Conservation (phyloP, 2,113 vertebrate species). For the Holacanthus passer region DNA sequence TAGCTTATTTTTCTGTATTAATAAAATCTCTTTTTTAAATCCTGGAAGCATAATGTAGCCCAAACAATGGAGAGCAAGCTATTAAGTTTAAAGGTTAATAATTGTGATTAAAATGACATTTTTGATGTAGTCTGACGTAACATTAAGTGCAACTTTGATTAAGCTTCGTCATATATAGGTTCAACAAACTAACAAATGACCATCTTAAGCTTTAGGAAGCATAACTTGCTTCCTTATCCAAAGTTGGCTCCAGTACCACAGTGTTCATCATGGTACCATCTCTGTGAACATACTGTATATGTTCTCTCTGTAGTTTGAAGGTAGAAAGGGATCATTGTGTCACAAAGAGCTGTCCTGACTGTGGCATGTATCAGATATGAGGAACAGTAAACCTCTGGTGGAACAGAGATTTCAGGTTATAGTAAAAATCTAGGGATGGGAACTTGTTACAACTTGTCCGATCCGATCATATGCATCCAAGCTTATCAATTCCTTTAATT, state of each 20-base stretch:
- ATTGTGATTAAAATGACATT: neutral
- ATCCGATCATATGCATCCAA: too few species aligned
- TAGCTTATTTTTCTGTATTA: neutral
- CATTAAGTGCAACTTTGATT: neutral
- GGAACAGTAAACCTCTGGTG: neutral
- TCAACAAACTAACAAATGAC: neutral
- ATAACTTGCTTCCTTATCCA: neutral
- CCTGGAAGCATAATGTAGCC: neutral
- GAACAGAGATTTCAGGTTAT: neutral
- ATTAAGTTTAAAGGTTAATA: neutral
- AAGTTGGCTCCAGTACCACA: too few species aligned
- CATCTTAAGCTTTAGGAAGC: too few species aligned
- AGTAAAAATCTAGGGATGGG: too few species aligned
- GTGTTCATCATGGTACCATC: too few species aligned
- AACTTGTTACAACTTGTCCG: too few species aligned
- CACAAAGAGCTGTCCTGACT: too few species aligned
- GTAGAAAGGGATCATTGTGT: neutral
- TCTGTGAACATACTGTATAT: too few species aligned
- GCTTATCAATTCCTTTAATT: too few species aligned
- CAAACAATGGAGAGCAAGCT: neutral
- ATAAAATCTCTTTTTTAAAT: neutral
- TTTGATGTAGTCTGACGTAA: neutral
- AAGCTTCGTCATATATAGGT: neutral
- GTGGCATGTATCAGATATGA: neutral
- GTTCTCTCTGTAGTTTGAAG: neutral